Percentiles rank a stretch among this genome's conserved stretches.
Evolutionary conservation across 1,140 invertebrate genomes (phyloP).

Genomic region (Dryas iulia): DNA sequence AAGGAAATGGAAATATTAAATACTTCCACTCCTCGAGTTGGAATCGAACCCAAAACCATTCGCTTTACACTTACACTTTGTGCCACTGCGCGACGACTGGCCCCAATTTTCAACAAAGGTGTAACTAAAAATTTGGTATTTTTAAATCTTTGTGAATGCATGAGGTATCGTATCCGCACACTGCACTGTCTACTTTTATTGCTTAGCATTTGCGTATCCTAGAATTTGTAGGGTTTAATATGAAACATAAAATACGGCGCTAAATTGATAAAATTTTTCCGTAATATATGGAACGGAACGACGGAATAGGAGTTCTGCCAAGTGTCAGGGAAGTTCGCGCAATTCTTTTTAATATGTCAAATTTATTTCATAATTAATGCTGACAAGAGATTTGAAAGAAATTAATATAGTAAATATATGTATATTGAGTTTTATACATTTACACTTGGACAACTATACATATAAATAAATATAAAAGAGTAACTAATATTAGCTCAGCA

Average conservation of each 20-base stretch:
- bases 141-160: slow-evolving; percentile 23
- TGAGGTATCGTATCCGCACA: slow-evolving; percentile 18
- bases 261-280: background rate
- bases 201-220: slow-evolving; percentile 5
- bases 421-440: too few species aligned
- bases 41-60: too few species aligned
- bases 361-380: background rate
- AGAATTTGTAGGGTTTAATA: slow-evolving; percentile 15
- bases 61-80: too few species aligned
- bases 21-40: too few species aligned
- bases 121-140: slow-evolving; percentile 11
- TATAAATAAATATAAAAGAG: too few species aligned
- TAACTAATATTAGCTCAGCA: too few species aligned
- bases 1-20: too few species aligned
- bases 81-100: too few species aligned
- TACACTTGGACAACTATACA: too few species aligned
- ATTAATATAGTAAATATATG: too few species aligned
- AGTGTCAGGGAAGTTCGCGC: background rate
- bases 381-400: background rate
- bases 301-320: background rate
- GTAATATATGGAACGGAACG: background rate
- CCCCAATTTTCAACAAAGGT: background rate
- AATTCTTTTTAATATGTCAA: slow-evolving; percentile 10
- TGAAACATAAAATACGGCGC: background rate
- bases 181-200: slow-evolving; percentile 20